Conservation (phyloP, 2,888 invertebrate genomes). For the Liposcelis brunnea region DNA sequence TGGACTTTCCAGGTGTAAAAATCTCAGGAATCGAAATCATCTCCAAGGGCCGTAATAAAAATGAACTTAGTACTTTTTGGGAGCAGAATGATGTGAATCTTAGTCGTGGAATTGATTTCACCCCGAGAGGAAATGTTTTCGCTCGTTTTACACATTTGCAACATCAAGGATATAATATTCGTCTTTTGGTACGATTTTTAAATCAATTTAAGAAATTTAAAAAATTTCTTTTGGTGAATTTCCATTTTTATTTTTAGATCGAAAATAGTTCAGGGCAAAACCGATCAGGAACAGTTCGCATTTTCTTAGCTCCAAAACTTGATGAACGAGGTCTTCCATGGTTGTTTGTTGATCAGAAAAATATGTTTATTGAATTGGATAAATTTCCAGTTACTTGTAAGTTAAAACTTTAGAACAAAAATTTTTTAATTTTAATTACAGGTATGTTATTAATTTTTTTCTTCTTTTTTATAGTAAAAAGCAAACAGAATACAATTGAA, state of each 20-base stretch:
- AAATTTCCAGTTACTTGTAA: slow-evolving; percentile 46
- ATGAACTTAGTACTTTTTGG: slow-evolving; percentile 55
- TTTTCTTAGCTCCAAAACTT: slow-evolving; percentile 48
- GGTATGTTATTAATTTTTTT: slow-evolving; percentile 4
- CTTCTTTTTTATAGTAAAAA: slow-evolving; percentile 33
- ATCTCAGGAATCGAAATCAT: slow-evolving; percentile 38
- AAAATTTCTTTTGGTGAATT: not conserved
- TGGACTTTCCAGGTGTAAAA: slow-evolving; percentile 44
- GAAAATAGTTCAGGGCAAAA: slow-evolving; percentile 23
- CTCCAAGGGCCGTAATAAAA: slow-evolving; percentile 22
- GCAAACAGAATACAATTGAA: slow-evolving; percentile 47
- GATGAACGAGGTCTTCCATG: slow-evolving; percentile 48
- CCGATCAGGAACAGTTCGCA: slow-evolving; percentile 43
- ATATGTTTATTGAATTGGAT: slow-evolving; percentile 53
- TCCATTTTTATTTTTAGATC: slow-evolving; percentile 13
- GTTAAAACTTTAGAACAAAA: slow-evolving; percentile 20
- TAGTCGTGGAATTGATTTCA: slow-evolving; percentile 65
- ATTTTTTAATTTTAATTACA: not conserved
- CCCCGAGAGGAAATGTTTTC: slow-evolving; percentile 53
- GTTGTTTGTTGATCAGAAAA: slow-evolving; percentile 42
- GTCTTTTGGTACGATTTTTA: slow-evolving; percentile 30
- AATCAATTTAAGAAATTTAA: not conserved
- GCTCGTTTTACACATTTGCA: slow-evolving; percentile 64
- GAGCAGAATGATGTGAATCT: slow-evolving; percentile 61
- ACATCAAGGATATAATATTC: slow-evolving; percentile 50